phyloP scores from a whole-genome alignment of 2,113 vertebrate species.

The Cinclus cinclus region DNA sequence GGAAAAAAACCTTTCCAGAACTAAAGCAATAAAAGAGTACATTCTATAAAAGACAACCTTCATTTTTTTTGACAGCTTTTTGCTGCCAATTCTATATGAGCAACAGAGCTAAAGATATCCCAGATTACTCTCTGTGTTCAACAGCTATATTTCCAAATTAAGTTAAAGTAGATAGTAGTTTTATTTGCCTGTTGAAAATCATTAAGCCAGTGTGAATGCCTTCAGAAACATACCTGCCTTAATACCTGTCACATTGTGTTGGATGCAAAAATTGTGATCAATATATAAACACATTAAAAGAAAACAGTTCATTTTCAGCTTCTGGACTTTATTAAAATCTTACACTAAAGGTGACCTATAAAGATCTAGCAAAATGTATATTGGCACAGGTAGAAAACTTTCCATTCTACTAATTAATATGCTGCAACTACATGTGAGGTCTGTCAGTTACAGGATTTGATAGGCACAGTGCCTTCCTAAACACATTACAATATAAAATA shows the following conservation, averaged over 20 bases:
- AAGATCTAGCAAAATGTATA: background rate
- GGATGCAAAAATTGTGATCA: background rate
- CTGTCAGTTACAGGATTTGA: background rate
- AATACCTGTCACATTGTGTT: background rate
- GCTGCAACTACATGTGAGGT: background rate
- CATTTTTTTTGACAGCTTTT: background rate
- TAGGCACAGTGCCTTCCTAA: background rate
- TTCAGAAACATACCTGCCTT: background rate
- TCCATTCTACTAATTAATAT: background rate
- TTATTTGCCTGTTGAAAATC: background rate
- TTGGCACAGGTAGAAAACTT: background rate
- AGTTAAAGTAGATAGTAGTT: background rate
- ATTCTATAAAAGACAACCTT: background rate
- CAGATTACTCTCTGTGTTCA: background rate
- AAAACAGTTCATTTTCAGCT: background rate
- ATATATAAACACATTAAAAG: background rate
- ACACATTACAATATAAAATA: background rate
- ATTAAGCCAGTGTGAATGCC: background rate
- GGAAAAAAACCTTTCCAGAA: background rate
- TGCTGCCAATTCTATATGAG: background rate
- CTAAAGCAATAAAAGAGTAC: background rate
- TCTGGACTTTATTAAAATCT: background rate
- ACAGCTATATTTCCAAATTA: background rate
- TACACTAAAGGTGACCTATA: background rate
- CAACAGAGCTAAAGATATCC: background rate